Base-by-base conservation (phyloP, 1,140 invertebrate genomes). In the Bombus soroeensis region DNA sequence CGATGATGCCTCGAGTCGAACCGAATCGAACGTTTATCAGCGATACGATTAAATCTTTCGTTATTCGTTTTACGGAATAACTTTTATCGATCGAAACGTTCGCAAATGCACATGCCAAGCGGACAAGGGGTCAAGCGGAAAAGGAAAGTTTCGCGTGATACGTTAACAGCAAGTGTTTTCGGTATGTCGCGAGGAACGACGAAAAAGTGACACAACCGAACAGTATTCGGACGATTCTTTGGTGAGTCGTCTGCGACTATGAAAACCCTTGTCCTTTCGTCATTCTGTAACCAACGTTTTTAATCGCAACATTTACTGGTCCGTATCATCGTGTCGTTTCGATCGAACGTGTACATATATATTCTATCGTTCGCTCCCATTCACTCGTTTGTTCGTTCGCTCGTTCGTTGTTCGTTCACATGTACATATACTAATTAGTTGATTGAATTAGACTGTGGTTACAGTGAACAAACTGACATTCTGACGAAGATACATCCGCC, bases 141-240 rank as follows among this genome's bases (percentile, higher is more conserved):
- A 84, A 62, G 22, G 6, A 77, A 87, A 70, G 25, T 66, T 57
- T 41, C 12, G 25, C 59, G 59, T 10, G 59, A 78, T 34, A n/a
- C 53, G 43, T n/a, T n/a, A 32, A 32, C 39, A 34, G n/a, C n/a
- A 32, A 71, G 25, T 15, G 37, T 28, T 13, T 47, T 68, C 32
- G 64, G 22, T 68, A 25, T 70, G 34, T 53, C 43, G 32, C 64
- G 43, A 80, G n/a, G 37, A 34, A n/a, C 32, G 41, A 82, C 81
- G 37, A n/a, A 66, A 3, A 75, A 41, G 75, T 62, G 87, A 72
- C 66, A 77, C 53, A 77, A 89, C 81, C 89, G 79, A 88, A 83
- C 66, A 59, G 64, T 78, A 84, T 81, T 90, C 89, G 88, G 86
- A 90, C 89, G 87, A 90, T 90, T 90, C 89, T 90, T 90, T 90